phyloP scores from a whole-genome alignment of 2,113 vertebrate species.

The Myrmophylax atrothorax region DNA sequence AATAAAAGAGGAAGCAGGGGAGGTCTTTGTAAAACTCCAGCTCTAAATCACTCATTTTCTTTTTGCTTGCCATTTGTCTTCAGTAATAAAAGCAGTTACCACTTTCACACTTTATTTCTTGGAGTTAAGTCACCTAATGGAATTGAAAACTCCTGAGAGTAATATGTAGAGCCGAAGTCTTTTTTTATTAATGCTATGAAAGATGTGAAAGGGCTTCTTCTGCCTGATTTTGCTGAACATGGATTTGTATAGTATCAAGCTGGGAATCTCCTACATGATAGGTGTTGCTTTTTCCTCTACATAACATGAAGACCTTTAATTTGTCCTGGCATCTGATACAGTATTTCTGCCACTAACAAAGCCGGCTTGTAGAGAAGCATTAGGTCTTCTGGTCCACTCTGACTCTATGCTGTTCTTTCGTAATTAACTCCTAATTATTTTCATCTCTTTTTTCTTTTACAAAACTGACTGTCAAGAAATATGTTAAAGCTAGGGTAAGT shows the following conservation, averaged over 20 bases:
- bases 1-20: background rate
- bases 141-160: background rate
- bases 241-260: background rate
- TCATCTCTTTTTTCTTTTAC: constrained; percentile 70
- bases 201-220: background rate
- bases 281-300: background rate
- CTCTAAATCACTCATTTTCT: background rate
- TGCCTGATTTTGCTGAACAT: background rate
- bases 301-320: background rate
- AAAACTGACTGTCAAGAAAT: constrained; percentile 86
- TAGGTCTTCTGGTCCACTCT: background rate
- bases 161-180: background rate
- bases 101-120: background rate
- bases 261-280: background rate
- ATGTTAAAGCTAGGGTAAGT: constrained; percentile 87
- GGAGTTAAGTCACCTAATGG: background rate
- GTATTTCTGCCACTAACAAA: background rate
- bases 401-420: background rate
- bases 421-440: constrained; percentile 44
- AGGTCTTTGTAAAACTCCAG: background rate
- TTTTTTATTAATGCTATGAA: background rate
- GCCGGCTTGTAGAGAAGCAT: background rate
- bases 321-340: background rate
- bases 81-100: background rate
- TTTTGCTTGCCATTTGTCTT: background rate